phyloP scores from a whole-genome alignment of 2,888 invertebrate genomes.

The Caenorhabditis sinica region DNA sequence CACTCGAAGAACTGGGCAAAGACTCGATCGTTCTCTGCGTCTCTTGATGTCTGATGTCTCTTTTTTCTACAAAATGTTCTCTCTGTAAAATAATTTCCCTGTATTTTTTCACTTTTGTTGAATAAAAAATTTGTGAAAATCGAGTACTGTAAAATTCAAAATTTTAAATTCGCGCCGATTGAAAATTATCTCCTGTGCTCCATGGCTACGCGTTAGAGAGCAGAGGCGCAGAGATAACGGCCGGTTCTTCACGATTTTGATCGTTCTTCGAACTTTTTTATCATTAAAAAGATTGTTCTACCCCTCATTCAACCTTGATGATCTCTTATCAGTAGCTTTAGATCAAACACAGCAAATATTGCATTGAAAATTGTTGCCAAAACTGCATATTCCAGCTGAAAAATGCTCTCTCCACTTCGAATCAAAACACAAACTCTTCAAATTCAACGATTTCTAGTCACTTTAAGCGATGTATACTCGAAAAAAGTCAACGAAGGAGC shows the following conservation, averaged over 20 bases:
- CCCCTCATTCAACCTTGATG: slow-evolving; percentile 32
- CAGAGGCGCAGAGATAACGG: slow-evolving; percentile 16
- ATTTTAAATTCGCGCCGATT: slow-evolving; percentile 2
- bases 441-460: slow-evolving; percentile 55
- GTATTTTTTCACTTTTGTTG: slow-evolving; percentile 5
- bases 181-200: background rate
- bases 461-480: slow-evolving; percentile 62
- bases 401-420: slow-evolving; percentile 50
- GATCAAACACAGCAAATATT: slow-evolving; percentile 6
- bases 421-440: background rate
- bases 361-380: slow-evolving; percentile 17
- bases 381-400: slow-evolving; percentile 17
- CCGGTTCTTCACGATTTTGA: slow-evolving; percentile 31
- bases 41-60: slow-evolving; percentile 54
- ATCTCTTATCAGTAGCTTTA: slow-evolving; percentile 41
- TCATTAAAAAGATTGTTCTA: slow-evolving; percentile 27
- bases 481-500: slow-evolving; percentile 64
- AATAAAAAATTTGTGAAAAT: slow-evolving; percentile 8
- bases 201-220: background rate
- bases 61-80: background rate
- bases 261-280: slow-evolving; percentile 48
- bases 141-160: background rate
- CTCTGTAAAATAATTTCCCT: slow-evolving; percentile 8
- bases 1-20: slow-evolving; percentile 45
- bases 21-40: slow-evolving; percentile 61